Percentiles rank a stretch among this genome's conserved stretches.
Conservation (phyloP, 2,888 invertebrate species). For the Dryomyza anilis region DNA sequence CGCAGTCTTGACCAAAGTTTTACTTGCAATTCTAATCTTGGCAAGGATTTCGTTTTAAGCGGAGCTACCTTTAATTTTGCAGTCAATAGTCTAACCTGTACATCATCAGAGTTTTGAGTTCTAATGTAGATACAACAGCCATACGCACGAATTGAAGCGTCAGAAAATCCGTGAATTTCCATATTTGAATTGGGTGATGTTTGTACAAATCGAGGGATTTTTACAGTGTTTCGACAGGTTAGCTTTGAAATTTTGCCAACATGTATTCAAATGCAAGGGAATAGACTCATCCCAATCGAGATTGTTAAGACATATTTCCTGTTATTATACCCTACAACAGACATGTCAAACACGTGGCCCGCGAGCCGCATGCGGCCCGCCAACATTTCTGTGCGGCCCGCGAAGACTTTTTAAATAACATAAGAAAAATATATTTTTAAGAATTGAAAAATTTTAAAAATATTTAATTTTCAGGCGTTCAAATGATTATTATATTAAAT, state of each 20-base stretch:
- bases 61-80: conserved; percentile 31
- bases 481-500: no score
- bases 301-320: conserved; percentile 5
- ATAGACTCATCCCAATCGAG: conserved; percentile 7
- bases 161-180: conserved; percentile 32
- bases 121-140: conserved; percentile 15
- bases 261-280: not conserved
- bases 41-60: conserved; percentile 26
- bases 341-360: no score
- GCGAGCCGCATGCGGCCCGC: no score
- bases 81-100: not conserved
- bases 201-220: conserved; percentile 21
- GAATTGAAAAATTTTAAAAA: no score
- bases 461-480: no score
- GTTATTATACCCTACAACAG: no score
- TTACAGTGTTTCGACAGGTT: not conserved
- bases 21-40: conserved; percentile 25
- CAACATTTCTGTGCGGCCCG: no score
- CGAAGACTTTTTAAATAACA: no score
- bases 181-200: conserved; percentile 5
- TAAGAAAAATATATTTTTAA: no score
- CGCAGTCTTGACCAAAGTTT: conserved; percentile 18
- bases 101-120: not conserved
- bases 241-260: no score
- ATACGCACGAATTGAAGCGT: conserved; percentile 28